A percentile compares a stretch with the other conserved stretches of the same genome.
Evolutionary conservation across 1,140 invertebrate genomes (phyloP).

Genomic region (Schlechtendalia chinensis): DNA sequence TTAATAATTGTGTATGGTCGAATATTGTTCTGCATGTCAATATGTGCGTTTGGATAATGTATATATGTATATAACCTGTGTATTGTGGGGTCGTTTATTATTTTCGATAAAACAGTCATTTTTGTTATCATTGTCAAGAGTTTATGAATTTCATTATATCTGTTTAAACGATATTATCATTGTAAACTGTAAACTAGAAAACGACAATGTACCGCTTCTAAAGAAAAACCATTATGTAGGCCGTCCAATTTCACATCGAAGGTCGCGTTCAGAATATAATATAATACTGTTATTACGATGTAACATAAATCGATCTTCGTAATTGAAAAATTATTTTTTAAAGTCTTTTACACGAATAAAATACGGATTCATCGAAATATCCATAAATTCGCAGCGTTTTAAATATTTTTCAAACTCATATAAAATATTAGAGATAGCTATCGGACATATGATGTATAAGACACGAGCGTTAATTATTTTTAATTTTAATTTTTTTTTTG

Average conservation of each 20-base stretch:
- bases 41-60: not conserved
- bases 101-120: constrained; percentile 4
- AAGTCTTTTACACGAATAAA: not conserved
- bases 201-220: constrained; percentile 1
- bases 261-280: no score
- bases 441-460: no score
- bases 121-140: constrained; percentile 25
- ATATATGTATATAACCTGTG: not conserved
- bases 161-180: constrained; percentile 13
- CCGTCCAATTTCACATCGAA: constrained; percentile 6
- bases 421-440: no score
- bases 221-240: constrained; percentile 33
- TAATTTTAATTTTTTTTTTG: no score
- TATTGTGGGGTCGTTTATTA: not conserved
- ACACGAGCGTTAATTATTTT: no score
- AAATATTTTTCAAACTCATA: no score
- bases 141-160: constrained; percentile 1
- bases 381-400: no score
- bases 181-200: constrained; percentile 20
- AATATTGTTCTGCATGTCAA: constrained; percentile 34
- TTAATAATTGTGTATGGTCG: constrained; percentile 31
- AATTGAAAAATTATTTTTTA: not conserved
- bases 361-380: no score
- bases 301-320: not conserved
- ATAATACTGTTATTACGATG: not conserved